phyloP scores from a whole-genome alignment of 2,797 vertebrate species.

The Sebastes variabilis region DNA sequence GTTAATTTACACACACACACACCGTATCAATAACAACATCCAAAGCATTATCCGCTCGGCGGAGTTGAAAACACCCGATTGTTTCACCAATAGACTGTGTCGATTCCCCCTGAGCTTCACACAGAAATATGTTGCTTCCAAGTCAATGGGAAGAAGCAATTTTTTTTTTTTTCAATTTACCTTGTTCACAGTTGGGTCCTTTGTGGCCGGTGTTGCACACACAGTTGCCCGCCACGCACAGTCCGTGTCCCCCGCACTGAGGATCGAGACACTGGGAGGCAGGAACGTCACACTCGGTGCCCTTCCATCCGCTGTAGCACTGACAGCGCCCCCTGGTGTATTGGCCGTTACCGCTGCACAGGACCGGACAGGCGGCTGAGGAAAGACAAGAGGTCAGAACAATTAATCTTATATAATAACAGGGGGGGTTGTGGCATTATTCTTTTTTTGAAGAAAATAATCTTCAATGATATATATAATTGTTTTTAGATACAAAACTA shows the following conservation, averaged over 20 bases:
- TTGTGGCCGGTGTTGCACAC: conserved; percentile 95
- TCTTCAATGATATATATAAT: neutral
- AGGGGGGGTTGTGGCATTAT: neutral
- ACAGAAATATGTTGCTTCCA: conserved; percentile 17
- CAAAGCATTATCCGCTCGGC: conserved; percentile 74
- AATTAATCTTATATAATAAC: neutral
- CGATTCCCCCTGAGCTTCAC: conserved; percentile 40
- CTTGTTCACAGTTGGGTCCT: conserved; percentile 94
- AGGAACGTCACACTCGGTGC: conserved; percentile 94
- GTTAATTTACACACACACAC: conserved; percentile 75
- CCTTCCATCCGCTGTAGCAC: conserved; percentile 98
- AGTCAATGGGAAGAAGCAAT: neutral
- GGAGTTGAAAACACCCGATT: conserved; percentile 77
- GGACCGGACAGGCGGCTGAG: conserved; percentile 94
- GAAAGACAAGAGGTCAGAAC: neutral
- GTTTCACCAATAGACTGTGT: conserved; percentile 64
- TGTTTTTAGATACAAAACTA: no score
- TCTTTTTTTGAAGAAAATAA: neutral
- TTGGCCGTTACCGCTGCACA: conserved; percentile 97
- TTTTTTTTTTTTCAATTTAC: conserved; percentile 73
- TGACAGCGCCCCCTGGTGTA: conserved; percentile 98
- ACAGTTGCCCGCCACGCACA: conserved; percentile 93
- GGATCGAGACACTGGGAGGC: conserved; percentile 92
- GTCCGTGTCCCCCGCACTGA: conserved; percentile 91
- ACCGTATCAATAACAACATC: conserved; percentile 74